Percentiles rank a stretch among this genome's conserved stretches.
Evolutionary conservation across 2,888 invertebrate species (phyloP).

Genomic region (Tribolium freemani): DNA sequence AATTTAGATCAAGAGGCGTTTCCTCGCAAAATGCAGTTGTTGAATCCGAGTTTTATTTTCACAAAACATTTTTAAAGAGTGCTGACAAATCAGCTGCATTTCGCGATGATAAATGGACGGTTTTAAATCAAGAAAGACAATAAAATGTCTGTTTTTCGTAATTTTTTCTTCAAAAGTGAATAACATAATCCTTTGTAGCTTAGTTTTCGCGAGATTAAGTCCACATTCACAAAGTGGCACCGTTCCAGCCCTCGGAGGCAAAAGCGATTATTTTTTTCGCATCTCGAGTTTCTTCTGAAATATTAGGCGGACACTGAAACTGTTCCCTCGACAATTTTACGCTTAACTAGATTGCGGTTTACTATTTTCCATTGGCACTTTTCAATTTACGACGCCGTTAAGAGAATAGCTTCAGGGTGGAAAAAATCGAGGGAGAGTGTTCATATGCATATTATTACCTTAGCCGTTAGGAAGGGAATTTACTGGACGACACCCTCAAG

Average conservation of each 20-base stretch:
- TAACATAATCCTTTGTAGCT: background rate
- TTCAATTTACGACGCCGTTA: slow-evolving; percentile 27
- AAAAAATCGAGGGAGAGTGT: background rate
- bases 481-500: slow-evolving; percentile 14
- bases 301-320: slow-evolving; percentile 13
- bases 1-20: background rate
- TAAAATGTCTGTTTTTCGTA: background rate
- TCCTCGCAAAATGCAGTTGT: background rate
- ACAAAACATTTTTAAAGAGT: background rate
- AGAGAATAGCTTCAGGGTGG: background rate
- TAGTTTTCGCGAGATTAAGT: background rate
- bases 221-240: background rate
- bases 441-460: slow-evolving; percentile 25
- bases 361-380: slow-evolving; percentile 22
- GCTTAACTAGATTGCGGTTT: slow-evolving; percentile 17
- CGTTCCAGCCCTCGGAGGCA: background rate
- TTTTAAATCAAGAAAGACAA: background rate
- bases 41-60: background rate
- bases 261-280: slow-evolving; percentile 9
- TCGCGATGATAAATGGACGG: background rate
- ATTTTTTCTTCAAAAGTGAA: background rate
- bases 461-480: background rate
- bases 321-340: slow-evolving; percentile 13
- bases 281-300: slow-evolving; percentile 25
- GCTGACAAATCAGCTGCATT: background rate